Evolutionary conservation across 1,140 invertebrate species (phyloP), one percentile per base, ranked within the genome.

Genomic region (Zeugodacus cucurbitae): DNA sequence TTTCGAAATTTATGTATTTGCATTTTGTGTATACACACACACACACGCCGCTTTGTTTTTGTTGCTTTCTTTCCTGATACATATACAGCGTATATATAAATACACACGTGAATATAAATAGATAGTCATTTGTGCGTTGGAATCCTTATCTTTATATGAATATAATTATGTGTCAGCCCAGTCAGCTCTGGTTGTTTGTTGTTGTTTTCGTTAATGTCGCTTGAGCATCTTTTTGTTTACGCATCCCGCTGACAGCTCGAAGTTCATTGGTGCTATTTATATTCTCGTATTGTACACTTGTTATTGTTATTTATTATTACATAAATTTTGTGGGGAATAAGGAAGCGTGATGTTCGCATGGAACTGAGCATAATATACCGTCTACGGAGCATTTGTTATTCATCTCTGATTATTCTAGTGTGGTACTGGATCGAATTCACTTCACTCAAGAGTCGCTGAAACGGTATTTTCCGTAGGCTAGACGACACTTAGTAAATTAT

Each of bases 231-330:
- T 48, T 82, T 82, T 82, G 41, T 82, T 48, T 82, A 82, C 74
- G 74, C 74, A 82, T 82, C 74, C 74, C 41, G 74, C 41, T 82
- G 74, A 82, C 74, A 82, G 74, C 37, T 48, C 41, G 74, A 82
- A 82, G 74, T 82, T 82, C 37, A 82, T 82, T 82, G 41, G 41
- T 34, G 74, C 74, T 82, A 82, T 82, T 82, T 82, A 26, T 48
- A 82, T 14, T 41, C 5, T 8, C 44, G 4, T 74, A 41, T 74
- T 74, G 2, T 37, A 29, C 41, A 82, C 11, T 82, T 82, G 74
- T 48, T 82, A 10, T 82, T 44, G 37, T 82, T 54, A 11, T 48
- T 48, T 82, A 29, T 82, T 82, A 29, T 82, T 82, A 82, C 74
- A 82, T 82, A 82, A 54, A 48, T 82, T 74, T 74, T 74, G 32